Evolutionary conservation across 2,797 vertebrate genomes (phyloP), one percentile per base, ranked within the genome.

Genomic region (Champsocephalus esox): DNA sequence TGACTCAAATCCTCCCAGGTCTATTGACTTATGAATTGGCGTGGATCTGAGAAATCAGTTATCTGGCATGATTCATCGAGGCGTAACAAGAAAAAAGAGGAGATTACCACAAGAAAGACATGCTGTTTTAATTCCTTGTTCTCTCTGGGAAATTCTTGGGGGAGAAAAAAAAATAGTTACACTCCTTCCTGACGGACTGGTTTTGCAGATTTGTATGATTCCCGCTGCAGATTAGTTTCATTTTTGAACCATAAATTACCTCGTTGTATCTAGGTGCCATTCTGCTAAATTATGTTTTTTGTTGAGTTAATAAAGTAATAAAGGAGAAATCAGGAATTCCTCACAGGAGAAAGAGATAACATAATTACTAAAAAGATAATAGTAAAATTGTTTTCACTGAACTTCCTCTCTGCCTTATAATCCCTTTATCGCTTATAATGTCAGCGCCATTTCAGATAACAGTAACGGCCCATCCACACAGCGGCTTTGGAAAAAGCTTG

Each of bases 21-120:
- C 75, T 61, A 21, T 14, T 43, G 41, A 58, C 43, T 24, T n/a
- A 4, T 10, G 50, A 17, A 14, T 66, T 81, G 58, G 83, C 43
- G 81, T 63, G 77, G 63, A 49, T 45, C 14, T 66, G 28, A 59
- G 17, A 44, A 8, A 46, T 48, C 3, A 14, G 10, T 58, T 46
- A 72, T 66, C n/a, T 49, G 1, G 1, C 12, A 60, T 21, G 24
- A 85, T 44, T 86, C 76, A 73, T 11, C 32, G 17, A 9, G 24
- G 38, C 14, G 17, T 28, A 16, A 49, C 21, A 5, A 10, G 34
- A 9, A 16, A 43, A 14, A 49, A n/a, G 16, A 16, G 34, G 13
- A 4, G 19, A 12, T 56, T 32, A 38, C 9, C 12, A 14, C 11
- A 1, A 46, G 17, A 17, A 54, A 41, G 57, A 51, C 12, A 9